Base-by-base conservation (phyloP, 2,888 invertebrate genomes). In the Tridacna crocea region DNA sequence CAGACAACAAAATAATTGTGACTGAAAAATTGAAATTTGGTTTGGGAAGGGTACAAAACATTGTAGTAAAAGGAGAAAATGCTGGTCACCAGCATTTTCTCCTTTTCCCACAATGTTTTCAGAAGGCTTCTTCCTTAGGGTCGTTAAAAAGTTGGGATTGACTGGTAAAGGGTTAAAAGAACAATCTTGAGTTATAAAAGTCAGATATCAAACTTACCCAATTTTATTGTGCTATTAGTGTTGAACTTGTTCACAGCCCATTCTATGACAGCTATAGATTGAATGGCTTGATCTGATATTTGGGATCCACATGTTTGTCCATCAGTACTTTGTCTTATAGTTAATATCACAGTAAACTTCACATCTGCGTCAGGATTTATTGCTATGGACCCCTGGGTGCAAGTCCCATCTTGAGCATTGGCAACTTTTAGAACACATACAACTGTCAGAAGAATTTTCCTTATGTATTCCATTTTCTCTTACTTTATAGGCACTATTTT, bases 161-260 rank as follows among this genome's bases (percentile, higher is more conserved):
- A 4, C 8, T 36, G 36, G 36, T 36, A 36, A 36, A 36, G 36
- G 8, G 36, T 36, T 36, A 36, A 36, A 36, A 36, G 36, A 36
- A 36, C 3, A 36, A 36, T 4, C 36, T 36, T 8, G 8, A 36
- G 36, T 36, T 36, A 36, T 36, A 36, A 36, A 2, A 36, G n/a
- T 8, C 36, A 36, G 36, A 36, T 3, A 61, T 61, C 1, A 3
- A 15, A 47, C 70, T 70, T 22, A 70, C 70, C 70, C 24, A 70
- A 26, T 26, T 70, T 48, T 24, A 70, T 24, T 51, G 70, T 13
- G 24, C 51, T 70, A 17, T 70, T 70, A 8, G 26, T 85, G 77
- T 92, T 92, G n/a, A 91, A 79, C 72, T 80, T 88, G n/a, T 91
- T 84, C 11, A 90, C 87, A 11, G 87, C 87, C 91, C 91, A 92